A percentile compares a stretch with the other conserved stretches of the same genome.
Conservation (phyloP, 2,888 invertebrate genomes). For the Pherbina coryleti region DNA sequence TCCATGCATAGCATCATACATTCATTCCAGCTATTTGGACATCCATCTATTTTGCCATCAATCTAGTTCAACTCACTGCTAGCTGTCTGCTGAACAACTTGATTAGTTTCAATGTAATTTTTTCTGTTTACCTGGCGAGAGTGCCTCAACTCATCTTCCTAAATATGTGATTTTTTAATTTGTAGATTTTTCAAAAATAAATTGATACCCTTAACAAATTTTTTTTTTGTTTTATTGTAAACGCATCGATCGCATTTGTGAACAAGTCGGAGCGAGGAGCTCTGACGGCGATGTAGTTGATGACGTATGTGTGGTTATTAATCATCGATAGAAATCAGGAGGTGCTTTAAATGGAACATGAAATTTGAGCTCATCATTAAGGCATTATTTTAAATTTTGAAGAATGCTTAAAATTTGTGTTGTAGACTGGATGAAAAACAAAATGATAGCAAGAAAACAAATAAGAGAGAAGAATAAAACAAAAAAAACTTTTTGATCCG, state of each 20-base stretch:
- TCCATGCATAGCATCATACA: neutral
- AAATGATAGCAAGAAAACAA: too few species aligned
- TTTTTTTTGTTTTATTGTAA: neutral
- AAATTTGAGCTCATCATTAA: neutral
- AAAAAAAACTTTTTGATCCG: too few species aligned
- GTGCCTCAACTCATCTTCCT: neutral
- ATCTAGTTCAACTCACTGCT: conserved; percentile 21
- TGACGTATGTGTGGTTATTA: conserved; percentile 7
- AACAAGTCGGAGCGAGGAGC: neutral
- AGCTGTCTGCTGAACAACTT: conserved; percentile 21
- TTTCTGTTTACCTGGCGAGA: neutral
- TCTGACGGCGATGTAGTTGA: neutral
- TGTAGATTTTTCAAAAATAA: neutral
- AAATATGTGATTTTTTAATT: conserved; percentile 1
- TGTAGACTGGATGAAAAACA: too few species aligned
- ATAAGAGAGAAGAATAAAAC: too few species aligned
- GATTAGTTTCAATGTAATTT: conserved; percentile 6
- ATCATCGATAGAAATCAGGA: conserved; percentile 1
- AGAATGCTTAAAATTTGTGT: too few species aligned
- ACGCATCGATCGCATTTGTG: too few species aligned
- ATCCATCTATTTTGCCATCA: conserved; percentile 15
- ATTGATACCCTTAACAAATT: neutral
- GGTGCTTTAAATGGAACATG: neutral
- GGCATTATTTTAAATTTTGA: neutral
- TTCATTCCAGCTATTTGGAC: neutral